Evolutionary conservation across 2,888 invertebrate species (phyloP), one percentile per base, ranked within the genome.

Genomic region (Teinopalpus imperialis): DNA sequence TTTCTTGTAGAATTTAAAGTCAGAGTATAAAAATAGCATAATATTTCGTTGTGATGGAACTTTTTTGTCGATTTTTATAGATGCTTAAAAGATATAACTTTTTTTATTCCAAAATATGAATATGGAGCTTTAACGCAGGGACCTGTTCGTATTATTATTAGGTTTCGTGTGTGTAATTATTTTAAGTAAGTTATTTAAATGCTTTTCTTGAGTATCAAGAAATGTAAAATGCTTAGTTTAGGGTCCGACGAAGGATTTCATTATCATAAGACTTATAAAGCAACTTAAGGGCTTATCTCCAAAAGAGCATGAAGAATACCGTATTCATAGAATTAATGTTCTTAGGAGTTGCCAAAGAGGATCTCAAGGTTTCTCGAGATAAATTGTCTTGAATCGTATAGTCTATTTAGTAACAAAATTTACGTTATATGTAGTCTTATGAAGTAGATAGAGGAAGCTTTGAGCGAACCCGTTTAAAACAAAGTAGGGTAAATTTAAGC

Each of bases 291-390:
- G 42, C 50, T 63, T 63, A 61, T 57, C 61, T 63, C 48, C 51
- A 59, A 61, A 56, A 56, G 48, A 48, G 57, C 59, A 63, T 59
- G 55, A 64, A 59, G 65, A 61, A 67, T 60, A 59, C 61, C 61
- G 57, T 46, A 29, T 43, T 48, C 40, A 35, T 30, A 31, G 39
- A 30, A 48, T 51, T 48, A 48, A 45, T 43, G 40, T 42, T 43
- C 43, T 43, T 24, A 20, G 24, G 29, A 40, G 26, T 34, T 27
- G 32, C 48, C 36, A 36, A 34, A 37, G 37, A 37, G 27, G 48
- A 43, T 45, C 27, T 9, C 39, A 32, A 24, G 47, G 46, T 41
- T 41, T 24, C 16, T 20, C 13, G 16, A 37, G 21, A 43, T 43
- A 35, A 27, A 36, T 36, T 36, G 23, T 21, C 31, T 42, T 31